These are phyloP conservation scores for Channa maculata DNA, from an alignment of 2,113 vertebrate species.

Conservation along the genomic window DNA sequence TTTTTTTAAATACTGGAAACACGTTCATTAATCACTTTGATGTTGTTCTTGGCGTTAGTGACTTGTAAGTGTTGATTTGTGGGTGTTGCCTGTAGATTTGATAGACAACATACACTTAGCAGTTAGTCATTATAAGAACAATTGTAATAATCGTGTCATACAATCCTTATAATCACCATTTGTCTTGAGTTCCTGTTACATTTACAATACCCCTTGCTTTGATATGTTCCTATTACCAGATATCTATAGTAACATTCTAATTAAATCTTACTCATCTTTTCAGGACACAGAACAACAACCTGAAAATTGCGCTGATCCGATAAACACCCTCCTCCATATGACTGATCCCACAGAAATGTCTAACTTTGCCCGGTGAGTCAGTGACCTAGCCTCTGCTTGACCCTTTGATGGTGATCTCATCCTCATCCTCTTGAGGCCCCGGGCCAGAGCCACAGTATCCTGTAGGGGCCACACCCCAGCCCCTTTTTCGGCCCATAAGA, in stretches of 20 bases:
- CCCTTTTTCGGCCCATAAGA: constrained; percentile 44
- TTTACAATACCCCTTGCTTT: background rate
- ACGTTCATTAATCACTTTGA: background rate
- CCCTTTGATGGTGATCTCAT: constrained; percentile 71
- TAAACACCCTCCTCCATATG: constrained; percentile 45
- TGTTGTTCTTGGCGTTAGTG: background rate
- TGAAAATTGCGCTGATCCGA: constrained; percentile 20
- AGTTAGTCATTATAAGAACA: background rate
- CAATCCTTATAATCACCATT: background rate
- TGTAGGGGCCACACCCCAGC: constrained; percentile 75
- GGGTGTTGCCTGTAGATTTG: background rate
- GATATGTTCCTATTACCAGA: background rate
- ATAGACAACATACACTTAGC: background rate
- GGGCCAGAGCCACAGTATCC: constrained; percentile 67
- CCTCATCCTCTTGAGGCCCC: constrained; percentile 62
- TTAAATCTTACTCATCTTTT: background rate
- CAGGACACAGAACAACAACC: background rate
- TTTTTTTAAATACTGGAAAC: background rate
- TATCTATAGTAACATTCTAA: constrained; percentile 1
- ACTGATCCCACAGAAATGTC: constrained; percentile 54
- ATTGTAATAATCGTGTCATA: background rate
- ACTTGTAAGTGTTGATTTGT: background rate
- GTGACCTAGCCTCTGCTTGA: constrained; percentile 65
- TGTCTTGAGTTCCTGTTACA: background rate
- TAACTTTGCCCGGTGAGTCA: constrained; percentile 33